Evolutionary conservation across 2,113 vertebrate species (phyloP), one percentile per base, ranked within the genome.

Genomic region (Dolichallabes microphthalmus): DNA sequence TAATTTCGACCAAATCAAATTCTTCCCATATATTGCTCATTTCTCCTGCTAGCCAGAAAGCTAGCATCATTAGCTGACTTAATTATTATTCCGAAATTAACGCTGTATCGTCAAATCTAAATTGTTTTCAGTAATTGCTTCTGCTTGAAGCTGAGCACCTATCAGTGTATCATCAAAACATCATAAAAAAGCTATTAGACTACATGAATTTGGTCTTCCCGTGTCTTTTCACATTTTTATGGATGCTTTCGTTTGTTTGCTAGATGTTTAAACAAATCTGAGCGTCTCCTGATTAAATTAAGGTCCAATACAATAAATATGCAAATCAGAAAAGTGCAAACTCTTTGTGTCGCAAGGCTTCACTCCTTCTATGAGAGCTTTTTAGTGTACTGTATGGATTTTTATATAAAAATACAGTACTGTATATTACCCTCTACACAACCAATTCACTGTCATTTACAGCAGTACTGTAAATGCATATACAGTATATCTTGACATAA

Each of bases 1-100:
- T 76, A 88, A 71, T 66, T 25, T 81, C 57, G 85, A 78, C 64
- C 30, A 81, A 71, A 85, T 50, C 32, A 15, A 85, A 19, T 13
- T 30, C 39, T 83, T 35, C 39, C 9, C 11, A 27, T 19, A 19
- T 80, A 84, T 83, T 75, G n/a, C 58, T 58, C 87, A 71, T 32
- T 61, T 71, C 55, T 53, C 35, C 50, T n/a, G 35, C 66, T 71
- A 76, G 61, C 61, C 86, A 13, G 27, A 55, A 32, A 64, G 73
- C 25, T 52, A 66, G 14, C 35, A 73, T 84, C 60, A 76, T 80
- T 71, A 83, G 19, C 80, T 45, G 71, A 35, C 60, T 79, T 85
- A 80, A 88, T 80, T 76, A 71, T 60, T 74, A 66, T 74, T 64
- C 77, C 50, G 74, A 66, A 87, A 71, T 82, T 55, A 53, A 82